Evolutionary conservation across 2,888 invertebrate genomes (phyloP).

Genomic region (Dryobotodes eremita): DNA sequence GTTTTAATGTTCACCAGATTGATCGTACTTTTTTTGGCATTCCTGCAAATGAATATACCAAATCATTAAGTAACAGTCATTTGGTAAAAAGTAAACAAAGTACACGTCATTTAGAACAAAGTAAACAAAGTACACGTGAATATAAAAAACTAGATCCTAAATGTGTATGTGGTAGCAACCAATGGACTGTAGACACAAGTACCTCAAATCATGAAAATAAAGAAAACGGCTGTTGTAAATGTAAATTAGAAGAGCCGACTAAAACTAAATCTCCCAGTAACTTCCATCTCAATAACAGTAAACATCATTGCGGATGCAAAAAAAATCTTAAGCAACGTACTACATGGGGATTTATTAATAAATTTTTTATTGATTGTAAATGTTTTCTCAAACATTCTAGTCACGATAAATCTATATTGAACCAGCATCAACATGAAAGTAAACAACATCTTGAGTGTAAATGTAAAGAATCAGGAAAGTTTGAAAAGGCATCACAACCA

Average conservation of each 20-base stretch:
- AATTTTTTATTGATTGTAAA: background rate
- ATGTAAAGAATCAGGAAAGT: background rate
- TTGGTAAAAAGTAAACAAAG: background rate
- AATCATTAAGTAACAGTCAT: background rate
- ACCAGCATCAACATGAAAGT: background rate
- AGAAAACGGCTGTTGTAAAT: background rate
- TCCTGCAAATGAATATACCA: background rate
- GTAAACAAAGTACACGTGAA: too few species aligned
- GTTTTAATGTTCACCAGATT: slow-evolving; percentile 14
- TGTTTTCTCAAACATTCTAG: slow-evolving; percentile 5
- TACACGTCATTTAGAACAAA: too few species aligned
- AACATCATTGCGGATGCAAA: background rate
- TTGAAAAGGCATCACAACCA: background rate
- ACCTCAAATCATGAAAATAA: background rate
- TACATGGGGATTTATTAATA: background rate
- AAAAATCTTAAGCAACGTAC: background rate
- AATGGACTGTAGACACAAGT: background rate
- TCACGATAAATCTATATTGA: background rate
- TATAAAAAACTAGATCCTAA: too few species aligned
- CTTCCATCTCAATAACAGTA: background rate
- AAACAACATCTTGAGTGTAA: background rate
- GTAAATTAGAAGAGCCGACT: background rate
- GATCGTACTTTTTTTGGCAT: background rate
- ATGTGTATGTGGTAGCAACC: background rate
- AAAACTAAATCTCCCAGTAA: background rate